A percentile compares a stretch with the other conserved stretches of the same genome.
These are phyloP conservation scores for Myotis davidii DNA, from an alignment of 2,113 vertebrate genomes.

Conservation along the genomic window DNA sequence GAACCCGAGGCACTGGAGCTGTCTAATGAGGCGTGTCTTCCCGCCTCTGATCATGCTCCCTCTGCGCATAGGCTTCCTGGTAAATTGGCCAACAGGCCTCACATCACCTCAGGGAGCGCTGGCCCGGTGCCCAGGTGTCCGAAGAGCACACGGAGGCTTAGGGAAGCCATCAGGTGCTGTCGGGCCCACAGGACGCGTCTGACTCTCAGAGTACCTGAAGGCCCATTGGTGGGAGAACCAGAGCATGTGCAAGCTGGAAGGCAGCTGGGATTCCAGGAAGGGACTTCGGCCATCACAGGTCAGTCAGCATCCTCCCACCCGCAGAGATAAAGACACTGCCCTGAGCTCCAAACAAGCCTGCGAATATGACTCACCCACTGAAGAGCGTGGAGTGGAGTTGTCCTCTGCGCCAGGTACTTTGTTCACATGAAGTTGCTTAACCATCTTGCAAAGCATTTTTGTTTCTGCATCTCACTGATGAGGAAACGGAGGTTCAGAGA, in stretches of 20 bases:
- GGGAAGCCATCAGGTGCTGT: background rate
- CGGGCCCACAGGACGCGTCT: background rate
- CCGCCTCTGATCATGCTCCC: constrained; percentile 39
- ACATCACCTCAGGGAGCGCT: background rate
- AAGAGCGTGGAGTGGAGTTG: background rate
- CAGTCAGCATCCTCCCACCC: background rate
- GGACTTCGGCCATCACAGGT: too few species aligned
- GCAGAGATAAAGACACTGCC: rapidly evolving
- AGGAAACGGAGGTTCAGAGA: constrained; percentile 2
- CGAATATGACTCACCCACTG: background rate
- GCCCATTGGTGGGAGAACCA: background rate
- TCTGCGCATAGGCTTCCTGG: constrained; percentile 11
- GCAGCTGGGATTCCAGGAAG: background rate
- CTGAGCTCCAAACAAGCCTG: rapidly evolving
- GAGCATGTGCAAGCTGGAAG: background rate
- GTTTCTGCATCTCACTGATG: background rate
- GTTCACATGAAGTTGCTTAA: background rate
- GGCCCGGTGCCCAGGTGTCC: background rate
- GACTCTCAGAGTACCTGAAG: background rate
- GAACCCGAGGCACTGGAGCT: background rate
- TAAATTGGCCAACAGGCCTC: constrained; percentile 18
- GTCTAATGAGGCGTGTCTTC: constrained; percentile 48
- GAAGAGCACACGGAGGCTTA: background rate
- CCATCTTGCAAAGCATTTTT: background rate
- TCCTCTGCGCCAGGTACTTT: background rate